Conservation (phyloP, 2,797 vertebrate species). For the Mycteria americana region DNA sequence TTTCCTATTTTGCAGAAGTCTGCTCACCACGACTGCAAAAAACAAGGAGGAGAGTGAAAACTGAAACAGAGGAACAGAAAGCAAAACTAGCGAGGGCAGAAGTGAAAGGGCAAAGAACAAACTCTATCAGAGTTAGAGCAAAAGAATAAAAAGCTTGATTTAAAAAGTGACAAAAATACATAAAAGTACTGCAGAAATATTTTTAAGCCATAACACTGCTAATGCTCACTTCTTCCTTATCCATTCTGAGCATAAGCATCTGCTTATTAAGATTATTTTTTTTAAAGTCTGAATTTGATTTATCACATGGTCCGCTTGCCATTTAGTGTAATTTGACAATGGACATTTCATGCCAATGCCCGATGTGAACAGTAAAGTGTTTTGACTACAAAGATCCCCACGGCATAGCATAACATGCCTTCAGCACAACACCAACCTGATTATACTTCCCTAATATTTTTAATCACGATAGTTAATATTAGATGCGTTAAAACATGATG, state of each 20-base stretch:
- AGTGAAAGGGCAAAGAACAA: conserved; percentile 13
- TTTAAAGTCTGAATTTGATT: neutral
- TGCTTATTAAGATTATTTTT: neutral
- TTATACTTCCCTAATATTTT: neutral
- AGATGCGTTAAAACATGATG: neutral
- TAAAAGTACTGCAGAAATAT: neutral
- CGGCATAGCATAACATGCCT: neutral
- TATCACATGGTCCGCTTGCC: neutral
- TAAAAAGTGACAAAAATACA: neutral
- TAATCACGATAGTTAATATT: neutral
- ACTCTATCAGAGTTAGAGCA: neutral
- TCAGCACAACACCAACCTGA: neutral
- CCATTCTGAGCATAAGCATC: neutral
- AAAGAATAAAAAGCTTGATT: neutral
- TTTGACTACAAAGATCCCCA: neutral
- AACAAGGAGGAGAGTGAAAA: neutral
- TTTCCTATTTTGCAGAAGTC: neutral
- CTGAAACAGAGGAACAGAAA: conserved; percentile 29
- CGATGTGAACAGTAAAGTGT: neutral
- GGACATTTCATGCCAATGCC: neutral
- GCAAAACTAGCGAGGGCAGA: neutral
- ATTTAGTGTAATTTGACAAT: neutral
- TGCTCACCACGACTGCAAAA: neutral
- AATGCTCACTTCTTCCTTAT: neutral
- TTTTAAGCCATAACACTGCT: neutral